Evolutionary conservation across 2,113 vertebrate species (phyloP).

Genomic region (Salvator merianae): DNA sequence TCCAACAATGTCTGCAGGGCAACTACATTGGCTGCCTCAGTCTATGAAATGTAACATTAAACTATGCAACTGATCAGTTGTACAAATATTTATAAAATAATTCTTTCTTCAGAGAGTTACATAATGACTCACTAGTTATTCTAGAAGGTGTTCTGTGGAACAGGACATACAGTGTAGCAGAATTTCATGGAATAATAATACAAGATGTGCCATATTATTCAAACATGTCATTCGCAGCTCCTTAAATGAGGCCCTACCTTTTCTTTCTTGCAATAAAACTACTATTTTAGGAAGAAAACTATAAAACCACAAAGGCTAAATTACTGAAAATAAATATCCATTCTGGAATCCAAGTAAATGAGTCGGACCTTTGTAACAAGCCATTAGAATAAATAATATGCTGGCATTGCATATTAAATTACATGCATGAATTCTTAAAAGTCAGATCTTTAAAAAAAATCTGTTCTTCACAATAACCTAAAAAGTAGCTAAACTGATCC

Average conservation of each 20-base stretch:
- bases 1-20: too few relatives aligned
- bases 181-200: too few relatives aligned
- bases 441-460: background rate
- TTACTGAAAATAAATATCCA: background rate
- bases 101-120: too few relatives aligned
- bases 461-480: background rate
- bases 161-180: background rate
- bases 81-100: background rate
- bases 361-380: background rate
- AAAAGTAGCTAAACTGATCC: background rate
- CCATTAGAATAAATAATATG: background rate
- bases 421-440: background rate
- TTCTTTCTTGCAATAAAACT: conserved; percentile 14
- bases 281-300: background rate
- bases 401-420: background rate
- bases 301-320: background rate
- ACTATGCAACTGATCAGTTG: background rate
- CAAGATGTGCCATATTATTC: background rate
- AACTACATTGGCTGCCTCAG: too few relatives aligned
- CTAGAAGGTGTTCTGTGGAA: conserved; percentile 30
- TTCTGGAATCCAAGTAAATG: background rate
- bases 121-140: conserved; percentile 36
- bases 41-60: background rate
- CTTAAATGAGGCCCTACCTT: background rate
- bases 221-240: background rate